Conservation (phyloP, 2,888 invertebrate genomes). For the Lasioglossum vierecki region DNA sequence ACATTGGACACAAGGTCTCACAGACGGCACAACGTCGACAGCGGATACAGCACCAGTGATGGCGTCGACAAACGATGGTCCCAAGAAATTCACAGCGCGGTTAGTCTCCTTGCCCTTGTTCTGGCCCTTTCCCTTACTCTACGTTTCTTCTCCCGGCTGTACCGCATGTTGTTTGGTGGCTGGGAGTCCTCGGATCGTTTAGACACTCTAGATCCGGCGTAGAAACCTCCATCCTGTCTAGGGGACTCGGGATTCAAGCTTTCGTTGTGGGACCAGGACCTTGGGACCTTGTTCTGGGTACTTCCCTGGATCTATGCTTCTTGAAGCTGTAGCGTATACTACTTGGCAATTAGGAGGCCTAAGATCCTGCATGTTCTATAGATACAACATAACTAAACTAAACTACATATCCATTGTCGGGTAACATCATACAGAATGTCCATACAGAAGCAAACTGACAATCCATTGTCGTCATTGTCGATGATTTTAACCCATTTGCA, state of each 20-base stretch:
- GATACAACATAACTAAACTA: not conserved
- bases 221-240: not conserved
- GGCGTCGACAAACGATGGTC: conserved; percentile 93
- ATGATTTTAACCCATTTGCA: too few species aligned
- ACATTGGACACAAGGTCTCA: conserved; percentile 84
- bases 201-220: not conserved
- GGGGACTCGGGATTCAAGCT: not conserved
- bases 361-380: not conserved
- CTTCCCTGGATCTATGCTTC: not conserved
- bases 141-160: conserved; percentile 43
- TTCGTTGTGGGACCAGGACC: not conserved
- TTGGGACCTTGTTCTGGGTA: not conserved
- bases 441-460: too few species aligned
- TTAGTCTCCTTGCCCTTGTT: conserved; percentile 75
- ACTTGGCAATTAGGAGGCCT: not conserved
- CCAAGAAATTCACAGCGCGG: conserved; percentile 87
- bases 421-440: too few species aligned
- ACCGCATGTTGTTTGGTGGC: conserved; percentile 22
- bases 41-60: conserved; percentile 95
- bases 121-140: conserved; percentile 56
- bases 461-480: too few species aligned
- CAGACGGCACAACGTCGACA: conserved; percentile 92
- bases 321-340: not conserved
- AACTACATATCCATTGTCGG: not conserved
- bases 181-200: conserved; percentile 1